Percentiles rank a stretch among this genome's conserved stretches.
These are phyloP conservation scores for Centruroides vittatus DNA, from an alignment of 1,140 invertebrate species.

Conservation along the genomic window DNA sequence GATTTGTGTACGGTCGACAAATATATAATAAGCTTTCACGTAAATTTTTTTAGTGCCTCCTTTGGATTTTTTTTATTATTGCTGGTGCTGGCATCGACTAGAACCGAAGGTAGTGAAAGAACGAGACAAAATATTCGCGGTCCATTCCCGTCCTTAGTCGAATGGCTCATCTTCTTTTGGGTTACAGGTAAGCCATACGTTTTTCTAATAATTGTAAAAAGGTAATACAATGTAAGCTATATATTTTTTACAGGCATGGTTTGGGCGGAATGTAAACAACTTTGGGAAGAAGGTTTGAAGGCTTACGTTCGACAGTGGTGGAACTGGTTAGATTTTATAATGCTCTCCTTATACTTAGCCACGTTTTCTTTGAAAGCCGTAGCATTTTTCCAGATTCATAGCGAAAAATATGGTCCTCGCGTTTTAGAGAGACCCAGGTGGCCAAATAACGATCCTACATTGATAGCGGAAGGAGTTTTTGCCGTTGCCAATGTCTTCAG, in stretches of 20 bases:
- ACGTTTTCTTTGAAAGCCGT: constrained; percentile 38
- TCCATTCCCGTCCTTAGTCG: constrained; percentile 35
- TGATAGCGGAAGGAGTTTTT: constrained; percentile 42
- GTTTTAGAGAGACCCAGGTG: constrained; percentile 31
- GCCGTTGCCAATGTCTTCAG: constrained; percentile 44
- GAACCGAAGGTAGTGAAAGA: constrained; percentile 22
- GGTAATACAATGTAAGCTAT: background rate
- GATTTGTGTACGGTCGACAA: no score
- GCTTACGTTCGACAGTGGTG: constrained; percentile 42
- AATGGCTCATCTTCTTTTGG: constrained; percentile 39
- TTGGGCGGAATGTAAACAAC: constrained; percentile 43
- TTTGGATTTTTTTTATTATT: constrained; percentile 36
- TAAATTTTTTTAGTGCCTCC: constrained; percentile 28
- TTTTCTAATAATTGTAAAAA: background rate
- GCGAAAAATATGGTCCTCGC: constrained; percentile 14
- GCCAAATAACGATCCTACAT: constrained; percentile 41
- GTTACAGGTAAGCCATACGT: constrained; percentile 30
- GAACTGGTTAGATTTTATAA: constrained; percentile 44
- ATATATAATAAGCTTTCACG: constrained; percentile 21
- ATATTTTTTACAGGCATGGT: constrained; percentile 30
- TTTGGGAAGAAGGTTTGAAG: constrained; percentile 40
- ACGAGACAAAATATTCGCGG: constrained; percentile 29
- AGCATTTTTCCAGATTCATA: constrained; percentile 35
- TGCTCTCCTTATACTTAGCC: constrained; percentile 41
- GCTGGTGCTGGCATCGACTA: constrained; percentile 30